Conservation (phyloP, 2,888 invertebrate genomes). For the Xylota sylvarum region DNA sequence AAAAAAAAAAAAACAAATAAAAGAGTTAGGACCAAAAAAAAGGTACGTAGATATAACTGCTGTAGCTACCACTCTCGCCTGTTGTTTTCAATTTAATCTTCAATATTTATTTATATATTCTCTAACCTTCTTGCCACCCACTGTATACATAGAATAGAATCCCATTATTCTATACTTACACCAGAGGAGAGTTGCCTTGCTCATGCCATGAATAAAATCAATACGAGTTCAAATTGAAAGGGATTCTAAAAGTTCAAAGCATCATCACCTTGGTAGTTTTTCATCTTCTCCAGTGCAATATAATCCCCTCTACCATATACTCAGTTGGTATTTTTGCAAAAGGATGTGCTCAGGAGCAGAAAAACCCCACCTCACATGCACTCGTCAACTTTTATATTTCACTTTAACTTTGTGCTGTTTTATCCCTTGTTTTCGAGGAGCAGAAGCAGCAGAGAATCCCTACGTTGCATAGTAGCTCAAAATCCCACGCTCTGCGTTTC, state of each 20-base stretch:
- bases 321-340: conserved; percentile 8
- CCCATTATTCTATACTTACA: conserved; percentile 53
- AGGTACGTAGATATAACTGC: conserved; percentile 18
- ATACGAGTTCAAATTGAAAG: conserved; percentile 77
- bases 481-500: conserved; percentile 44
- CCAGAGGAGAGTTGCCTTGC: conserved; percentile 1
- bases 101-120: conserved; percentile 77
- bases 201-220: conserved; percentile 71
- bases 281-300: conserved; percentile 68
- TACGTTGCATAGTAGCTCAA: conserved; percentile 43
- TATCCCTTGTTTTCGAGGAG: conserved; percentile 59
- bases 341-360: conserved; percentile 22
- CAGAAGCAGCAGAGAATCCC: neutral
- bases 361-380: conserved; percentile 28
- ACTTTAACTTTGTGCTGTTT: conserved; percentile 70
- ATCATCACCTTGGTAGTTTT: conserved; percentile 77
- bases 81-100: conserved; percentile 77
- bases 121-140: conserved; percentile 13
- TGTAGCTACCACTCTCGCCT: conserved; percentile 34
- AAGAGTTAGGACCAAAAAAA: conserved; percentile 25
- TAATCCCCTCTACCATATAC: conserved; percentile 23
- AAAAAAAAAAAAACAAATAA: too few species aligned
- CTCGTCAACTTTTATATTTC: conserved; percentile 76
- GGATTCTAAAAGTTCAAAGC: conserved; percentile 75
- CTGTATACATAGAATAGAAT: conserved; percentile 37